Base-by-base conservation (phyloP, 2,888 invertebrate genomes). In the Drosophila birchii region DNA sequence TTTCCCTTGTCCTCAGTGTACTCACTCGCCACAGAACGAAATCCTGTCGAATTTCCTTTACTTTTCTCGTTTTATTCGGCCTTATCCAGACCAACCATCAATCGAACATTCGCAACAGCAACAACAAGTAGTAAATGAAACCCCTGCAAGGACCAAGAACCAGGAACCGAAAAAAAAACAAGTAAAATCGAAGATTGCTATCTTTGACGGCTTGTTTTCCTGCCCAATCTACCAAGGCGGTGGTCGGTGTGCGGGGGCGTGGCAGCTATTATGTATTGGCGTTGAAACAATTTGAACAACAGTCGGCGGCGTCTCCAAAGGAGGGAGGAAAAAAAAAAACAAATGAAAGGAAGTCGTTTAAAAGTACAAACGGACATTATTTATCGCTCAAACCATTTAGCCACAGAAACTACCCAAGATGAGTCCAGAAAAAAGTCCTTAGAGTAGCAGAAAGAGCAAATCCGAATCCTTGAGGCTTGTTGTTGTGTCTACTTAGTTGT, bases 341-440 rank as follows among this genome's bases (percentile, higher is more conserved):
- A 91, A 91, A 90, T 91, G 89, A 90, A 90, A 91, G 91, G 91
- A 91, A 91, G 91, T 91, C 91, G 90, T 91, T 91, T 91, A 91
- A 91, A 91, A 91, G 91, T 90, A 91, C 91, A 91, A 91, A 91
- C 91, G 91, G 91, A 91, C 91, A 91, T 91, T 91, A 91, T 91
- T 91, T 91, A 90, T 90, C 80, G 86, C 90, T 80, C 91, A 88
- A 89, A 91, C 91, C 91, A 90, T 90, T 90, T 84, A 86, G 88
- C 83, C 63, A 70, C 59, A 70, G 78, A 74, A 84, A 84, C 84
- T 84, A 84, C 84, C 76, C 83, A 41, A 23, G 58, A 69, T 57
- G 64, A 78, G 75, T 72, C 64, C 55, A 12, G 16, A 16, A 68
- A 72, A 43, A 60, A 47, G 8, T 23, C 45, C 34, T 11, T 49